phyloP scores from a whole-genome alignment of 2,113 vertebrate genomes.

The Pampusana beccarii region DNA sequence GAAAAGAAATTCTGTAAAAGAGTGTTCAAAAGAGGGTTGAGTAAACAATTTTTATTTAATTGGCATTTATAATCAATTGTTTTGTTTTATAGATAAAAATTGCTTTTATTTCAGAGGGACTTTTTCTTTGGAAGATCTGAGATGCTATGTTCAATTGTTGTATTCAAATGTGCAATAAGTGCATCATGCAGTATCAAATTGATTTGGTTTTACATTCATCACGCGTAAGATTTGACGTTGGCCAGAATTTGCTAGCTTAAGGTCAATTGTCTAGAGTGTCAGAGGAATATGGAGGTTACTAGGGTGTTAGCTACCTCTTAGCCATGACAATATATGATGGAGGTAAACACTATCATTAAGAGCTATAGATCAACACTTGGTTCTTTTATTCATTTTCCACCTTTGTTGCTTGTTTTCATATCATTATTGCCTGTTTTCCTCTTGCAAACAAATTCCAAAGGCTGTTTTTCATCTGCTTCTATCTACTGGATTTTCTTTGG shows the following conservation, averaged over 20 bases:
- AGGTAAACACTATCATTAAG: not conserved
- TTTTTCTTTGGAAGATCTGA: not conserved
- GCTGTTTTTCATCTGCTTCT: not conserved
- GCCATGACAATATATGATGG: not conserved
- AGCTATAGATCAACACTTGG: not conserved
- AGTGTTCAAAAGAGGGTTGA: not conserved
- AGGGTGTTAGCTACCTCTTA: not conserved
- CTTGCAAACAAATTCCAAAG: not conserved
- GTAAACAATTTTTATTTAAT: not conserved
- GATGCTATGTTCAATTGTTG: not conserved
- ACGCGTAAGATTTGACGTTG: not conserved
- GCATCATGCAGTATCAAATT: not conserved
- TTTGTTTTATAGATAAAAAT: not conserved
- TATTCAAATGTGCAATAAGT: not conserved
- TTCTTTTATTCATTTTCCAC: not conserved
- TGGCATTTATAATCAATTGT: not conserved
- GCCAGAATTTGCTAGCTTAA: not conserved
- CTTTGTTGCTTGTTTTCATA: not conserved
- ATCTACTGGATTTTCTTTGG: not conserved
- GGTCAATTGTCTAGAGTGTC: not conserved
- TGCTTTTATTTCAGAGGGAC: not conserved
- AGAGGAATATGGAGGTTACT: not conserved
- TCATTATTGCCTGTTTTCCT: not conserved
- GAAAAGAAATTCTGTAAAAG: not conserved
- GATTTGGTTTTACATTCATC: not conserved